Evolutionary conservation across 2,888 invertebrate genomes (phyloP).

Genomic region (Loripinus fragilis): DNA sequence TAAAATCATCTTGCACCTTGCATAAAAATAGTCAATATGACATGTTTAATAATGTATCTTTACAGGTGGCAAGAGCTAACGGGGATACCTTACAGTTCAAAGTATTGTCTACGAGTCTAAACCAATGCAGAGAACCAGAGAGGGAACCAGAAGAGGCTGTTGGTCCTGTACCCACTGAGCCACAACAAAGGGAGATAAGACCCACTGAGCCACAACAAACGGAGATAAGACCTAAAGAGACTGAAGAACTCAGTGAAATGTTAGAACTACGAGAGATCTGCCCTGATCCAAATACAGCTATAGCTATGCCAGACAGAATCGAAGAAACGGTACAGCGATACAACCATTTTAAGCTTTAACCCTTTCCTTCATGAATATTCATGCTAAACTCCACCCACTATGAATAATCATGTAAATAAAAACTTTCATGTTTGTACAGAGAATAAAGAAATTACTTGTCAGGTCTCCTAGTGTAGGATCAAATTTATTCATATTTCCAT

Average conservation of each 20-base stretch:
- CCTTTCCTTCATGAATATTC: no score
- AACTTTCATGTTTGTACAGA: no score
- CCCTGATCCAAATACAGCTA: conserved; percentile 32
- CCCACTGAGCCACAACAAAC: neutral
- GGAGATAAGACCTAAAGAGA: neutral
- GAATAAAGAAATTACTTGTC: no score
- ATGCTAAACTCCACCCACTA: no score
- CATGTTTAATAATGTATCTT: no score
- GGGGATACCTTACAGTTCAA: conserved; percentile 1
- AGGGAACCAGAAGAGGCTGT: neutral
- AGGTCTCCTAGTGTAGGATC: no score
- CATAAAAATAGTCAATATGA: no score
- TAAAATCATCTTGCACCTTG: no score
- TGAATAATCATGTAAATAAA: no score
- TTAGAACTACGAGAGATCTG: conserved; percentile 40
- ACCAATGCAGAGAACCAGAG: neutral
- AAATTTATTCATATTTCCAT: no score
- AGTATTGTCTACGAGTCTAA: conserved; percentile 4
- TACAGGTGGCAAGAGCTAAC: neutral
- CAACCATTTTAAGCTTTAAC: no score
- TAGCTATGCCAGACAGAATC: conserved; percentile 9
- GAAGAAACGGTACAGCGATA: neutral
- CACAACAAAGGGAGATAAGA: neutral
- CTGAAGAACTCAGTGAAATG: conserved; percentile 18
- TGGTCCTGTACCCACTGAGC: neutral